phyloP scores from a whole-genome alignment of 2,888 invertebrate genomes.

The Papilio demoleus region DNA sequence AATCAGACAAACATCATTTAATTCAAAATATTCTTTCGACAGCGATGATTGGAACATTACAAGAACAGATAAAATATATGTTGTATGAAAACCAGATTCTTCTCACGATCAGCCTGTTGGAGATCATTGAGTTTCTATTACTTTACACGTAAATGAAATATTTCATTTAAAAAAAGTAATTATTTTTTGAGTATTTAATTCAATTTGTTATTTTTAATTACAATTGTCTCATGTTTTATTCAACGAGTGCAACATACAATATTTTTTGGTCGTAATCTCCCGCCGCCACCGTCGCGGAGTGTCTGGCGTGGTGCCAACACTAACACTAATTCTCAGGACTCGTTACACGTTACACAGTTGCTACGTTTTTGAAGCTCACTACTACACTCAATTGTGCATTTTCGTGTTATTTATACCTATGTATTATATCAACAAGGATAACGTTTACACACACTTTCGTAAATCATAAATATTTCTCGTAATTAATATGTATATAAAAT shows the following conservation, averaged over 20 bases:
- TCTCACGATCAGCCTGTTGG: too few relatives aligned
- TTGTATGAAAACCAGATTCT: too few relatives aligned
- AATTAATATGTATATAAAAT: too few relatives aligned
- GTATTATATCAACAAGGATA: neutral
- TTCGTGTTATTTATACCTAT: too few relatives aligned
- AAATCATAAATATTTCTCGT: too few relatives aligned
- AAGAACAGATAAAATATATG: neutral
- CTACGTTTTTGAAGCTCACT: constrained; percentile 68
- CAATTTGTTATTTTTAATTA: neutral
- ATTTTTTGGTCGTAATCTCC: constrained; percentile 44
- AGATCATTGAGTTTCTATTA: too few relatives aligned
- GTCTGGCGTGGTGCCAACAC: constrained; percentile 71
- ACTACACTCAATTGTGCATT: constrained; percentile 49
- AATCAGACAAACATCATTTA: neutral
- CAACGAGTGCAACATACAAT: constrained; percentile 6
- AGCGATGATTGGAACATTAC: too few relatives aligned
- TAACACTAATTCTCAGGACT: constrained; percentile 75
- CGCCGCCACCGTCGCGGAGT: constrained; percentile 52
- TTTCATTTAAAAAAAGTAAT: too few relatives aligned
- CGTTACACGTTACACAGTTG: constrained; percentile 79
- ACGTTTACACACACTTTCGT: neutral
- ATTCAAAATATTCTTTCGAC: too few relatives aligned
- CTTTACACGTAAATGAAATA: too few relatives aligned
- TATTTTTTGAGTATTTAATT: too few relatives aligned
- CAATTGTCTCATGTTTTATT: neutral